These are phyloP conservation scores for Aphaenogaster ashmeadi DNA, from an alignment of 1,140 invertebrate genomes.

Conservation along the genomic window DNA sequence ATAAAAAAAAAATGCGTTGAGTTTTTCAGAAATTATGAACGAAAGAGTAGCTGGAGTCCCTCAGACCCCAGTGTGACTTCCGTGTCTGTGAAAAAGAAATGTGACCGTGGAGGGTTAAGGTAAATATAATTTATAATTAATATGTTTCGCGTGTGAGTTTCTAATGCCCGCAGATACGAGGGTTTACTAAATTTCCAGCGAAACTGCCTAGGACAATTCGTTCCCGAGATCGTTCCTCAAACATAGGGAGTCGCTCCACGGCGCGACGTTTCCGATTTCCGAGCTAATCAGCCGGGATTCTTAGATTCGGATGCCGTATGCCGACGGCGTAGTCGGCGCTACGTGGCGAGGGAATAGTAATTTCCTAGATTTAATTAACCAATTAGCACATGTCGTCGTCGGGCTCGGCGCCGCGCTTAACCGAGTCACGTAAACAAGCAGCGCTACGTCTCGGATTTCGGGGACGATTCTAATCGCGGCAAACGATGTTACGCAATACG, in stretches of 20 bases:
- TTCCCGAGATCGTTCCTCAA: constrained; percentile 12
- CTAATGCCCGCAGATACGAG: not conserved
- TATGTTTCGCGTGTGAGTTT: not conserved
- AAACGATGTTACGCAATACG: constrained; percentile 64
- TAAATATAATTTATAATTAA: constrained; percentile 27
- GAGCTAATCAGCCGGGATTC: constrained; percentile 80
- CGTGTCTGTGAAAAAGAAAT: too few species aligned
- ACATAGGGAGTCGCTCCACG: not conserved
- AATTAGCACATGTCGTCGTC: constrained; percentile 83
- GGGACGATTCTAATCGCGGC: constrained; percentile 60
- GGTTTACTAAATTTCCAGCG: not conserved
- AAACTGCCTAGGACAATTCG: constrained; percentile 9
- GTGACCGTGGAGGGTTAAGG: too few species aligned
- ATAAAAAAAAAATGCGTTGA: too few species aligned
- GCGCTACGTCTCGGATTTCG: constrained; percentile 79
- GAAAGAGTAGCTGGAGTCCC: too few species aligned
- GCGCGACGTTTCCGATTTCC: constrained; percentile 58
- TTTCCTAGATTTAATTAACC: constrained; percentile 86
- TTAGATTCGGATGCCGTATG: constrained; percentile 77
- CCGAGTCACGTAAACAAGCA: constrained; percentile 83
- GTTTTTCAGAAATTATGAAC: too few species aligned
- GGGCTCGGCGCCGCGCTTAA: constrained; percentile 73
- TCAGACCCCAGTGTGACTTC: too few species aligned
- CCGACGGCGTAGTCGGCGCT: constrained; percentile 74
- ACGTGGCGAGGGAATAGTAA: constrained; percentile 81